Base-by-base conservation (phyloP, 2,797 vertebrate genomes). In the Threskiornis aethiopicus region DNA sequence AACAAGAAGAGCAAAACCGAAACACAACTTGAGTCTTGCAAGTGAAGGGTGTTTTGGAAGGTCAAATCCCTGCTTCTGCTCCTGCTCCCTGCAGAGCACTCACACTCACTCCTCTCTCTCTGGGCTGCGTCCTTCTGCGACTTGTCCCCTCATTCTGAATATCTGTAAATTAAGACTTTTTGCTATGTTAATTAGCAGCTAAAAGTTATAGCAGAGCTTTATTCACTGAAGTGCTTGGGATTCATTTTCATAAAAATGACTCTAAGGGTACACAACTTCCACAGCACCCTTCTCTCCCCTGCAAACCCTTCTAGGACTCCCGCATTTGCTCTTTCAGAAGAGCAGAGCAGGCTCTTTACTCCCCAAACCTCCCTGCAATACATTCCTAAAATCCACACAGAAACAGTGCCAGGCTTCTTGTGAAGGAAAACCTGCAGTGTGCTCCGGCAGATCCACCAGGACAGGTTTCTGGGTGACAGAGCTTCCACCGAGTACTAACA, bases 391-490 rank as follows among this genome's bases (percentile, higher is more conserved):
- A 46, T 29, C 71, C 57, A 73, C 76, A 61, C 7, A 13, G 87
- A 66, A 90, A 55, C 3, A 28, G 25, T 70, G 35, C 51, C 62
- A 70, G 84, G 86, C 29, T 76, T 47, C 75, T 52, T n/a, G 39
- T 0, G 1, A 83, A 87, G 77, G 64, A 78, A 85, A 69, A 57
- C 44, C 61, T 41, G 37, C 58, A 70, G 25, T 83, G 87, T 79
- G 39, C 77, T 39, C 51, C 7, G 18, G 77, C 47, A 65, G 93
- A 90, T 90, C 41, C 46, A 47, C 87, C 71, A 54, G 80, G 72
- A 88, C 37, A 52, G 70, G 89, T 93, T 96, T 95, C 55, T 91
- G 77, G 62, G 76, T 84, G 89, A 72, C 67, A 67, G 81, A 69
- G 47, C 54, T 54, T 46, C 35, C n/a, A 24, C 33, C 0, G 6